Base-by-base conservation (phyloP, 2,888 invertebrate genomes). In the Cinara cedri region DNA sequence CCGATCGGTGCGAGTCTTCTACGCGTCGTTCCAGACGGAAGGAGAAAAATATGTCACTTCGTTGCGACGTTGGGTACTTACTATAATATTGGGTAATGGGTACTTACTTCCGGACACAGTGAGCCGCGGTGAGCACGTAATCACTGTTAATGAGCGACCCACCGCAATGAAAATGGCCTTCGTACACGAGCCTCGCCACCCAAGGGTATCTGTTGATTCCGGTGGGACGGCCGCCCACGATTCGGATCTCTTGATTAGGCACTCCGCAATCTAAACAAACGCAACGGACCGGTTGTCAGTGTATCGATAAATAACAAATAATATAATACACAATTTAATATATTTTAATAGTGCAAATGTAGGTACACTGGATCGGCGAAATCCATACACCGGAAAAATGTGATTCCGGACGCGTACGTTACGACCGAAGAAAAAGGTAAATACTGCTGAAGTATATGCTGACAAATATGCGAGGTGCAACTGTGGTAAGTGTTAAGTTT, bases 91-190 rank as follows among this genome's bases (percentile, higher is more conserved):
- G n/a, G n/a, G n/a, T n/a, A n/a, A n/a, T n/a, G n/a, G n/a, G 65
- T 24, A 68, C 70, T 78, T 86, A 92, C 92, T 91, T 91, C 85
- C 91, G 88, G 78, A 95, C 91, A 85, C 95, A 95, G 87, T 95
- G 95, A 3, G 95, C 95, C 0, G 95, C 95, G 0, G 95, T 94
- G 78, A 95, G 88, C 81, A 95, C 93, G 85, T 93, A 94, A 86
- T 94, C 93, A 85, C 91, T 91, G 78, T 93, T 93, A 63, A 95
- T 88, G 44, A 95, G 88, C 3, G 94, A 93, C 26, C 92, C 95
- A 0, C 95, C 95, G 84, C 95, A 95, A 85, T 95, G 95, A 87
- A 94, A 95, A 86, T 92, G 92, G 0, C 94, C 94, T 84, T 95
- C 93, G 85, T 95, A 95, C 16, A 95, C 92, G 78, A 95, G 88